Evolutionary conservation across 64 coral and sea anemone genomes (phyloP).

Genomic region (Montipora sp.): DNA sequence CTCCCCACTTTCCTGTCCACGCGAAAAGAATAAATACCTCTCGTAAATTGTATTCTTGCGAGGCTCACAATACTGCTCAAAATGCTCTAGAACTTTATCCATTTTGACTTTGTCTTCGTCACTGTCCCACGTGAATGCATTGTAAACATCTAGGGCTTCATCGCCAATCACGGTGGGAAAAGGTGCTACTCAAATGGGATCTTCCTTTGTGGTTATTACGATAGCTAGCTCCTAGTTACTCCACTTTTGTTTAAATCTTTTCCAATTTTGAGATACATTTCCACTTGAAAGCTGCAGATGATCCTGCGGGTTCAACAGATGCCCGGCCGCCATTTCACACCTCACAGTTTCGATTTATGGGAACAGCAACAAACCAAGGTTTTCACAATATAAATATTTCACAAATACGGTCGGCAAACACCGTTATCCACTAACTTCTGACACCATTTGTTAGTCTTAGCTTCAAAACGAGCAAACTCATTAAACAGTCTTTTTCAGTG

Average conservation of each 20-base stretch:
- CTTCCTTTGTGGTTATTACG: not conserved
- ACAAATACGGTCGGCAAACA: too few species aligned
- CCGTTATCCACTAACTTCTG: too few species aligned
- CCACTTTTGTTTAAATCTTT: conserved; percentile 27
- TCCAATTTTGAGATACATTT: not conserved
- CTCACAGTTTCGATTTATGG: not conserved
- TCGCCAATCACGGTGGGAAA: not conserved
- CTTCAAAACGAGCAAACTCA: too few species aligned
- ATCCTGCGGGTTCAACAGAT: not conserved
- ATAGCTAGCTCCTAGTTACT: not conserved
- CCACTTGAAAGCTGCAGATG: not conserved
- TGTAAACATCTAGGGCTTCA: not conserved
- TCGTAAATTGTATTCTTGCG: conserved; percentile 19
- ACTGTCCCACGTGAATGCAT: not conserved
- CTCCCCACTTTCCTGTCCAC: not conserved
- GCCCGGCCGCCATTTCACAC: not conserved
- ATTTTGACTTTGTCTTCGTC: not conserved
- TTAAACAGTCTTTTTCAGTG: too few species aligned
- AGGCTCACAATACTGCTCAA: not conserved
- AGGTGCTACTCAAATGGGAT: not conserved
- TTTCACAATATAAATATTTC: too few species aligned
- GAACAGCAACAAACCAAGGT: not conserved
- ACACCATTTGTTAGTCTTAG: too few species aligned
- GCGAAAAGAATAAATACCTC: conserved; percentile 18
- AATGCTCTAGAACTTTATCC: not conserved